phyloP scores from a whole-genome alignment of 2,113 vertebrate species.

The Ascaphus truei region DNA sequence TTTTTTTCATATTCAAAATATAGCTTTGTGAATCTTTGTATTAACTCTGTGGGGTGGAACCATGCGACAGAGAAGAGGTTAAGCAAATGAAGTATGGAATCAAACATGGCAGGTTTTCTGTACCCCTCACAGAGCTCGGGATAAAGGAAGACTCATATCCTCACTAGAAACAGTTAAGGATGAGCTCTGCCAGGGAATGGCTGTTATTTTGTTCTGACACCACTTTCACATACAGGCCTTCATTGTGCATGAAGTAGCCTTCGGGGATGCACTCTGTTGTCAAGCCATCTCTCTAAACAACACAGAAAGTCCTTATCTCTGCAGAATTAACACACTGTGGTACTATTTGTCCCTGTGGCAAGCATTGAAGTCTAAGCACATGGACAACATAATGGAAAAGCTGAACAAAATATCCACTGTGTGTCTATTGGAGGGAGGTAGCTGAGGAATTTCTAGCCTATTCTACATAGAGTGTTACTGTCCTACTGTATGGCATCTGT shows the following conservation, averaged over 20 bases:
- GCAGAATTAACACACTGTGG: constrained; percentile 38
- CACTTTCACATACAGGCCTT: constrained; percentile 74
- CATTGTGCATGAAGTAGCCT: constrained; percentile 61
- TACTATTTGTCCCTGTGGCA: constrained; percentile 36
- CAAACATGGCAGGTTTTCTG: not conserved
- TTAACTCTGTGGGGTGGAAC: not conserved
- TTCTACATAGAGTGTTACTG: constrained; percentile 27
- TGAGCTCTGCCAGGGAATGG: constrained; percentile 61
- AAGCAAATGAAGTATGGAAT: not conserved
- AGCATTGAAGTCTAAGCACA: constrained; percentile 31
- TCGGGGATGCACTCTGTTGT: constrained; percentile 59
- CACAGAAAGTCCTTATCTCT: constrained; percentile 52
- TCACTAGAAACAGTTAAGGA: constrained; percentile 16
- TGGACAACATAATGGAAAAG: constrained; percentile 34
- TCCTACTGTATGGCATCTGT: constrained; percentile 27
- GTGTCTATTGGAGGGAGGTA: constrained; percentile 22
- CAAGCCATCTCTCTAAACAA: constrained; percentile 56
- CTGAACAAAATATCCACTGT: constrained; percentile 34
- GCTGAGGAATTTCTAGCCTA: constrained; percentile 22
- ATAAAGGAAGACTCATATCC: too few species aligned
- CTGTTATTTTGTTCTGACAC: constrained; percentile 62
- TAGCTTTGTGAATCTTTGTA: not conserved
- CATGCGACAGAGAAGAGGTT: not conserved
- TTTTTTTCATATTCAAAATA: not conserved
- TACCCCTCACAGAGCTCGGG: not conserved